Conservation (phyloP, 1,140 invertebrate species). For the Brachionus koreanus region DNA sequence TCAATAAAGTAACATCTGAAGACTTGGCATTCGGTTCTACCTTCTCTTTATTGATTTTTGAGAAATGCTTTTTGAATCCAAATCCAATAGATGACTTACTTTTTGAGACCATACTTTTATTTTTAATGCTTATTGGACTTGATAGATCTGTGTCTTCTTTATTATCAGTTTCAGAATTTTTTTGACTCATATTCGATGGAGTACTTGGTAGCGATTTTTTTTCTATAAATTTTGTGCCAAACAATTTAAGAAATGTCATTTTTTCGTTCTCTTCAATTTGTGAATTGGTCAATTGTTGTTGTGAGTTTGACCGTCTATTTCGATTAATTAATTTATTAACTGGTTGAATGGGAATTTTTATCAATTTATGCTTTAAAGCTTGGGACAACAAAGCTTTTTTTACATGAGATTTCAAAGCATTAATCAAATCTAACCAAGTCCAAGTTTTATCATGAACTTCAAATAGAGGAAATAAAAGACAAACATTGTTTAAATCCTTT, state of each 20-base stretch:
- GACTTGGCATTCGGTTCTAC: neutral
- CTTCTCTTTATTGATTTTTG: neutral
- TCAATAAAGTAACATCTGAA: neutral
- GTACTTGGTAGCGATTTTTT: conserved; percentile 21
- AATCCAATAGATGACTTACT: neutral
- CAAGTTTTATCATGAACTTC: conserved; percentile 98
- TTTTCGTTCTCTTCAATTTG: conserved; percentile 38
- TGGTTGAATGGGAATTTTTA: conserved; percentile 36
- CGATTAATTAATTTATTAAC: conserved; percentile 37
- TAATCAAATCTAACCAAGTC: conserved; percentile 96
- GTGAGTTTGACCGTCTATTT: neutral
- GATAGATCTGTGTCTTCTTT: neutral
- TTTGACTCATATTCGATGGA: neutral
- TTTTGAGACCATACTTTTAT: neutral
- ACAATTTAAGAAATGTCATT: conserved; percentile 12
- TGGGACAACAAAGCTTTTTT: conserved; percentile 81
- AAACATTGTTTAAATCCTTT: conserved; percentile 87
- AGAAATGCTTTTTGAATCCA: conserved; percentile 9
- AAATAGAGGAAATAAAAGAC: conserved; percentile 84
- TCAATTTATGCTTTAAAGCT: conserved; percentile 53
- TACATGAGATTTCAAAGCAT: conserved; percentile 90
- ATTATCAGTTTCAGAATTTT: neutral
- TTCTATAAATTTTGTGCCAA: conserved; percentile 40
- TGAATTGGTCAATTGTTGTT: conserved; percentile 16
- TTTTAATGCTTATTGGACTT: neutral